A percentile compares a stretch with the other conserved stretches of the same genome.
Evolutionary conservation across 35 echinoderm and acorn worm species (phyloP).

Genomic region (Amphiura filiformis): DNA sequence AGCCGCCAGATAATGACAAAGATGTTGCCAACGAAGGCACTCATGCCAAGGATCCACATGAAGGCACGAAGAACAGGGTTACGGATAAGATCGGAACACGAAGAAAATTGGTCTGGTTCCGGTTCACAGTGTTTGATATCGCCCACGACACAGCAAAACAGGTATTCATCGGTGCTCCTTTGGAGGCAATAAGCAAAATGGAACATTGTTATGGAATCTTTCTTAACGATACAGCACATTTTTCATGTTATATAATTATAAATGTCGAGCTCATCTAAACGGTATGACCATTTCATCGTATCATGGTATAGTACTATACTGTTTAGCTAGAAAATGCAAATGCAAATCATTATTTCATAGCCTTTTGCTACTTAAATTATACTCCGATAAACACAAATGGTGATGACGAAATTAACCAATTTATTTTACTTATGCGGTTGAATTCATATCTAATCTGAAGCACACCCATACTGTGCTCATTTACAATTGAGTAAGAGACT

Average conservation of each 20-base stretch:
- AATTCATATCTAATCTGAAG: too few relatives aligned
- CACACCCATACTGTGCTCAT: too few relatives aligned
- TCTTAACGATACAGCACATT: too few relatives aligned
- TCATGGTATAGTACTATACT: background rate
- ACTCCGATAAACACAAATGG: too few relatives aligned
- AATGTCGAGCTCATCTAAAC: background rate
- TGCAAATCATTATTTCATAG: too few relatives aligned
- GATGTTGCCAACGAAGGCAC: slow-evolving; percentile 82
- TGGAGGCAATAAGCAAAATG: background rate
- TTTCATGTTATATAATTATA: too few relatives aligned
- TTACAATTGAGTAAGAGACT: too few relatives aligned
- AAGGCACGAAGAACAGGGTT: slow-evolving; percentile 43
- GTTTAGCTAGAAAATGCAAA: too few relatives aligned
- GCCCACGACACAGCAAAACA: slow-evolving; percentile 76
- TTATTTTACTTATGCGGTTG: too few relatives aligned
- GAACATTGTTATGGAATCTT: too few relatives aligned
- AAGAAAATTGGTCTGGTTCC: slow-evolving; percentile 74
- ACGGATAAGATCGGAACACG: slow-evolving; percentile 76
- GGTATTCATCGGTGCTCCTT: slow-evolving; percentile 75
- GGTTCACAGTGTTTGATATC: slow-evolving; percentile 59
- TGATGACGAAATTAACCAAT: too few relatives aligned
- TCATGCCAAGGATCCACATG: slow-evolving; percentile 87
- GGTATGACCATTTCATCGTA: background rate
- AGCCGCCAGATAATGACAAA: slow-evolving; percentile 65
- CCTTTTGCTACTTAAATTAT: too few relatives aligned